Conservation (phyloP, 2,113 vertebrate genomes). For the Lipophrys pholis region DNA sequence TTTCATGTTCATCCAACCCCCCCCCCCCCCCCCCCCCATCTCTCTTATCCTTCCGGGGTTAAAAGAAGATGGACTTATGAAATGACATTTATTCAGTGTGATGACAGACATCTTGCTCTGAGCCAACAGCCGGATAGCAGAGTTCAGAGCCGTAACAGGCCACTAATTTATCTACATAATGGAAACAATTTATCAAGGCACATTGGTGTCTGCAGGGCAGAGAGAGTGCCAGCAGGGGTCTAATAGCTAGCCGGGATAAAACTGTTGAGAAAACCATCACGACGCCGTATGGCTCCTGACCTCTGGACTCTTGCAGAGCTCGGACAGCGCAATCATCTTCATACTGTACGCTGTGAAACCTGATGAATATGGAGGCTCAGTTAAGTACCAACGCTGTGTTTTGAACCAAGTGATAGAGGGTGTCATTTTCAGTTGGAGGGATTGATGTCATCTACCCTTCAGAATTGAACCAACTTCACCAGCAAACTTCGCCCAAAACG, state of each 20-base stretch:
- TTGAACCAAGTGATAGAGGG: not conserved
- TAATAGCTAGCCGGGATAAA: constrained; percentile 67
- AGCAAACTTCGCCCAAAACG: too few relatives aligned
- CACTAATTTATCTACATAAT: constrained; percentile 78
- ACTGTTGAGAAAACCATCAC: constrained; percentile 47
- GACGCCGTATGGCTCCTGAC: constrained; percentile 36
- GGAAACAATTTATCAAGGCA: constrained; percentile 75
- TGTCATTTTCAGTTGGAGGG: too few relatives aligned
- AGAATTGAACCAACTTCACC: too few relatives aligned
- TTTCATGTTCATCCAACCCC: constrained; percentile 27
- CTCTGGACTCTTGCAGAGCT: constrained; percentile 15
- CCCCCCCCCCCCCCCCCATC: not conserved
- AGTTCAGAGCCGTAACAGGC: constrained; percentile 41
- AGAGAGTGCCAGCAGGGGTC: constrained; percentile 61
- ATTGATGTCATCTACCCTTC: too few relatives aligned
- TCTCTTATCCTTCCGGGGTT: constrained; percentile 22
- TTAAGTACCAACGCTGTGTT: not conserved
- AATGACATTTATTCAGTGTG: constrained; percentile 64
- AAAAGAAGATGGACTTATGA: constrained; percentile 45
- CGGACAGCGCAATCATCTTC: not conserved
- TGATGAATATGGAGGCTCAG: not conserved
- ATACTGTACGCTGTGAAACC: not conserved
- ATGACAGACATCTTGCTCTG: constrained; percentile 61
- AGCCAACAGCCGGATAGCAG: constrained; percentile 46
- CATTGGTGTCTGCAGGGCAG: constrained; percentile 64